Evolutionary conservation across 2,113 vertebrate species (phyloP).

Genomic region (Hemichromis elongatus): DNA sequence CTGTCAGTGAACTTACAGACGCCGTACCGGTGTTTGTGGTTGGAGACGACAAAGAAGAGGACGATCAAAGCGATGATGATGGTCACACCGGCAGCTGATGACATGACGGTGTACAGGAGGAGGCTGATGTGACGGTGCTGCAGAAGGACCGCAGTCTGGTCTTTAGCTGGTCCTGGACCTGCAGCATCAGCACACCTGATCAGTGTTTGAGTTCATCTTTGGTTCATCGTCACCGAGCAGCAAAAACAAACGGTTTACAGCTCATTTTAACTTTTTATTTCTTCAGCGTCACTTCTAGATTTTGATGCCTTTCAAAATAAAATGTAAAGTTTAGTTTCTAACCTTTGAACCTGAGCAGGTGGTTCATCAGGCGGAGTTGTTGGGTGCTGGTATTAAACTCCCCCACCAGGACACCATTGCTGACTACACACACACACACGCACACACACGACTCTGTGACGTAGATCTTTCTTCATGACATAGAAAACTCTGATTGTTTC

Average conservation of each 20-base stretch:
- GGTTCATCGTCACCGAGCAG: neutral
- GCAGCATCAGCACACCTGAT: neutral
- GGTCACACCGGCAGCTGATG: constrained; percentile 78
- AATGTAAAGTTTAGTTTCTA: constrained; percentile 1
- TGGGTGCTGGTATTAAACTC: constrained; percentile 81
- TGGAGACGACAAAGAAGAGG: constrained; percentile 81
- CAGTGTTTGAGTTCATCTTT: neutral
- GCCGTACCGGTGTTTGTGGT: constrained; percentile 78
- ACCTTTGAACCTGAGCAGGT: constrained; percentile 88
- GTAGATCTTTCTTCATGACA: too few species aligned
- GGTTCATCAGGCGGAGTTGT: constrained; percentile 78
- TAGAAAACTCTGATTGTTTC: neutral
- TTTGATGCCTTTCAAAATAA: neutral
- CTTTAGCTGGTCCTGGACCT: constrained; percentile 84
- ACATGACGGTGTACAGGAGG: constrained; percentile 79
- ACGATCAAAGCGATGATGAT: constrained; percentile 82
- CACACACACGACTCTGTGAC: too few species aligned
- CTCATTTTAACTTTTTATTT: neutral
- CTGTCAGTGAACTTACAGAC: neutral
- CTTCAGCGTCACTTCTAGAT: neutral
- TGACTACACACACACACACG: constrained; percentile 63
- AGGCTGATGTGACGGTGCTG: constrained; percentile 79
- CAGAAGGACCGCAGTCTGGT: constrained; percentile 77
- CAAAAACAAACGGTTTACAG: neutral
- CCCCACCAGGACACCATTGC: constrained; percentile 81